Conservation (phyloP, 2,888 invertebrate species). For the Cyclophora punctaria region DNA sequence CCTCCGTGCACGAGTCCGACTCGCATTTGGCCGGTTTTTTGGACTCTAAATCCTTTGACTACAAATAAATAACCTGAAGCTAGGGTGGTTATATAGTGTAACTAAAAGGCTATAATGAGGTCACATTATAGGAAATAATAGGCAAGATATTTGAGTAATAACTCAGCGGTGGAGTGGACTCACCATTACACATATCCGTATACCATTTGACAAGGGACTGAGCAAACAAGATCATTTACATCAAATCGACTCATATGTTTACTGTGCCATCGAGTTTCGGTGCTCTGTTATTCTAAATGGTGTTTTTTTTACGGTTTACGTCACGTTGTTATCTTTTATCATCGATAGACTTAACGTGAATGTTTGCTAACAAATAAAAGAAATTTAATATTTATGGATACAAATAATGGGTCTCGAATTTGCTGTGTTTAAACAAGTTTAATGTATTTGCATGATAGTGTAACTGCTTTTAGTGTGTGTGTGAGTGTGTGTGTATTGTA, state of each 20-base stretch:
- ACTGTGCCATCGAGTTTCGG: slow-evolving; percentile 15
- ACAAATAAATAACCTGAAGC: too few relatives aligned
- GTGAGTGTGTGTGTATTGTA: too few relatives aligned
- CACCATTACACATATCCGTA: slow-evolving; percentile 10
- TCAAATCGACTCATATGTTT: slow-evolving; percentile 18
- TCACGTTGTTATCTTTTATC: slow-evolving; percentile 12
- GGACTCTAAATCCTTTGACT: too few relatives aligned
- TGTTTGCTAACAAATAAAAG: neutral
- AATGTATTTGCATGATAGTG: too few relatives aligned
- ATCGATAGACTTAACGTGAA: neutral
- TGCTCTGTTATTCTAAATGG: slow-evolving; percentile 12
- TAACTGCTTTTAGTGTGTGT: too few relatives aligned
- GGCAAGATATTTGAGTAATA: too few relatives aligned
- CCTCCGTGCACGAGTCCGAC: too few relatives aligned
- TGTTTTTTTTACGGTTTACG: slow-evolving; percentile 13
- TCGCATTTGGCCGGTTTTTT: too few relatives aligned
- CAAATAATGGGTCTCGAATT: neutral
- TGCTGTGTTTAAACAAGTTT: neutral
- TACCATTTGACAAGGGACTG: slow-evolving; percentile 10
- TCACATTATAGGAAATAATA: too few relatives aligned
- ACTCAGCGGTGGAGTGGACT: neutral
- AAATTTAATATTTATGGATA: neutral
- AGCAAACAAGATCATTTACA: slow-evolving; percentile 18
- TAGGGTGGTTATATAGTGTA: too few relatives aligned
- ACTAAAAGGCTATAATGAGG: too few relatives aligned